Percentiles rank a stretch among this genome's conserved stretches.
Evolutionary conservation across 2,113 vertebrate genomes (phyloP).

Genomic region (Microcebus tavaratra): DNA sequence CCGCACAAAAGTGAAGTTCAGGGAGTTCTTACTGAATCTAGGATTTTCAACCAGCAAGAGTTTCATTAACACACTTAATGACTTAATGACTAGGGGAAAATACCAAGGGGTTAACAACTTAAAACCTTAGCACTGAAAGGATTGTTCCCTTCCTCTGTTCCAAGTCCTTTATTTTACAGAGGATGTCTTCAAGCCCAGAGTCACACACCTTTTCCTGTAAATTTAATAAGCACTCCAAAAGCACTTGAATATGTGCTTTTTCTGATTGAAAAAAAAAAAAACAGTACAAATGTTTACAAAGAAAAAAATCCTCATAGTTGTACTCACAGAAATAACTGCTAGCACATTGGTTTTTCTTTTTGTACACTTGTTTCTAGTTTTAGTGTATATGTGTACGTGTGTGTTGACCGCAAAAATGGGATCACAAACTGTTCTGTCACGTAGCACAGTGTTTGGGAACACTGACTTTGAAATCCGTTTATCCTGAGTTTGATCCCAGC

Average conservation of each 20-base stretch:
- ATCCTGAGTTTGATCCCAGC: background rate
- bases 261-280: background rate
- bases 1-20: background rate
- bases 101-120: background rate
- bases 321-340: background rate
- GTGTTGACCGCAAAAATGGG: background rate
- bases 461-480: background rate
- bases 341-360: slow-evolving; percentile 10
- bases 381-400: background rate
- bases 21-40: background rate
- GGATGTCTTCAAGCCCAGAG: slow-evolving; percentile 9
- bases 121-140: background rate
- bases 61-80: background rate
- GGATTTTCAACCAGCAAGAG: background rate
- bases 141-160: background rate
- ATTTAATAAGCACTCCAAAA: background rate
- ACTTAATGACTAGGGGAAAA: background rate
- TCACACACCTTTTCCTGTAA: background rate
- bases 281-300: background rate
- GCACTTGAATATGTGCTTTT: background rate
- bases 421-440: background rate
- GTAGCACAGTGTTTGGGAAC: background rate
- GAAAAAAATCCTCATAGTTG: background rate
- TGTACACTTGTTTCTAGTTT: background rate
- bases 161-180: background rate